Percentiles rank a stretch among this genome's conserved stretches.
Evolutionary conservation across 2,113 vertebrate genomes (phyloP).

Genomic region (Ellobius talpinus): DNA sequence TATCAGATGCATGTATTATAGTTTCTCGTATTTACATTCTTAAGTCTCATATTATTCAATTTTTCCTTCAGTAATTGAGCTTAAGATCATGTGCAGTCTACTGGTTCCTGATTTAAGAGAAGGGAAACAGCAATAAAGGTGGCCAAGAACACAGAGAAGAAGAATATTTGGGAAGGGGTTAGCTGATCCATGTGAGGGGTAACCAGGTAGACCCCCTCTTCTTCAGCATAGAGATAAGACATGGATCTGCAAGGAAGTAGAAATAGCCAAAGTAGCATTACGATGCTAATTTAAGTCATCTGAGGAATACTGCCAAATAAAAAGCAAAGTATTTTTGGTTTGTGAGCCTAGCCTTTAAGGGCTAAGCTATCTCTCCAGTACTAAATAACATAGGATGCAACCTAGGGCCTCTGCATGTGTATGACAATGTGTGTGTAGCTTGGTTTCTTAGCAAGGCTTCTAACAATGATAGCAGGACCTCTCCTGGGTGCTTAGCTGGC

Average conservation of each 20-base stretch:
- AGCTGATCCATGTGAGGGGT: background rate
- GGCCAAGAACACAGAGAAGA: background rate
- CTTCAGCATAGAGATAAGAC: background rate
- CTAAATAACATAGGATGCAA: too few relatives aligned
- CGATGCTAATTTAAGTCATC: background rate
- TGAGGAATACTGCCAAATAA: background rate
- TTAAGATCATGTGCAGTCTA: background rate
- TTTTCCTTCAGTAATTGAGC: constrained; percentile 29
- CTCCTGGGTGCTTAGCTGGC: too few relatives aligned
- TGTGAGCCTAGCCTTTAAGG: too few relatives aligned
- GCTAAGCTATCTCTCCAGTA: too few relatives aligned
- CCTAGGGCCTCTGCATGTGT: too few relatives aligned
- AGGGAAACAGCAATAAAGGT: background rate
- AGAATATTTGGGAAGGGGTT: background rate
- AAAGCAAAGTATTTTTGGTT: background rate
- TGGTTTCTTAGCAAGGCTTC: too few relatives aligned
- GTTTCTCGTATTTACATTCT: background rate
- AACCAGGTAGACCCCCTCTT: background rate
- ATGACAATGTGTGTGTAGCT: too few relatives aligned
- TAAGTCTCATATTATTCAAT: background rate
- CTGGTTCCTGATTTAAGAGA: background rate
- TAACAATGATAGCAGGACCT: too few relatives aligned
- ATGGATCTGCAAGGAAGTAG: background rate
- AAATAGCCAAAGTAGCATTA: background rate
- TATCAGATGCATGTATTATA: background rate